Evolutionary conservation across 2,888 invertebrate genomes (phyloP).

Genomic region (Globia sparganii): DNA sequence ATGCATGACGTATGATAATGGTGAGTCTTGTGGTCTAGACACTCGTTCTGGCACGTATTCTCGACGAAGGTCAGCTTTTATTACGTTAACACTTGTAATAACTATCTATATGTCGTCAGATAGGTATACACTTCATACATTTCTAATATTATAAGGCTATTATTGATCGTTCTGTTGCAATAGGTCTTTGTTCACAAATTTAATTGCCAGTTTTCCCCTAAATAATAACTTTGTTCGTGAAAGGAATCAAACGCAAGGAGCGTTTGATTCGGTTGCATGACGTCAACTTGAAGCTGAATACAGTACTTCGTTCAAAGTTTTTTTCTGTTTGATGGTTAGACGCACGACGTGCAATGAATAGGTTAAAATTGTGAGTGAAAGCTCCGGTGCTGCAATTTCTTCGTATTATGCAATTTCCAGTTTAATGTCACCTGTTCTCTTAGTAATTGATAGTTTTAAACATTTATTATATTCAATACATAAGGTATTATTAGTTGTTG

Average conservation of each 20-base stretch:
- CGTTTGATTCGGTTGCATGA: slow-evolving; percentile 30
- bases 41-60: slow-evolving; percentile 65
- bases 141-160: slow-evolving; percentile 16
- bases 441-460: slow-evolving; percentile 32
- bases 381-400: slow-evolving; percentile 60
- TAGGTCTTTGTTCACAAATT: slow-evolving; percentile 29
- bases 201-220: slow-evolving; percentile 33
- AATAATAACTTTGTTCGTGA: slow-evolving; percentile 39
- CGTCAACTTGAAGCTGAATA: slow-evolving; percentile 28
- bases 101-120: slow-evolving; percentile 60
- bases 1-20: slow-evolving; percentile 69
- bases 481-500: slow-evolving; percentile 3
- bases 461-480: slow-evolving; percentile 13
- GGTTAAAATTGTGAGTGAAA: slow-evolving; percentile 60
- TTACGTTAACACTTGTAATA: slow-evolving; percentile 59
- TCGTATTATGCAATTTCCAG: slow-evolving; percentile 61
- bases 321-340: slow-evolving; percentile 35
- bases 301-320: slow-evolving; percentile 44
- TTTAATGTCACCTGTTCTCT: slow-evolving; percentile 46
- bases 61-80: slow-evolving; percentile 67
- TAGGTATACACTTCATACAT: slow-evolving; percentile 37
- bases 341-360: slow-evolving; percentile 55
- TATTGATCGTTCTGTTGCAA: slow-evolving; percentile 42
- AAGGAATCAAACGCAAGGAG: too few relatives aligned
- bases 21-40: slow-evolving; percentile 66